Conservation (phyloP, 1,140 invertebrate genomes). For the fruit fly (Drosophila melanogaster) region DNA sequence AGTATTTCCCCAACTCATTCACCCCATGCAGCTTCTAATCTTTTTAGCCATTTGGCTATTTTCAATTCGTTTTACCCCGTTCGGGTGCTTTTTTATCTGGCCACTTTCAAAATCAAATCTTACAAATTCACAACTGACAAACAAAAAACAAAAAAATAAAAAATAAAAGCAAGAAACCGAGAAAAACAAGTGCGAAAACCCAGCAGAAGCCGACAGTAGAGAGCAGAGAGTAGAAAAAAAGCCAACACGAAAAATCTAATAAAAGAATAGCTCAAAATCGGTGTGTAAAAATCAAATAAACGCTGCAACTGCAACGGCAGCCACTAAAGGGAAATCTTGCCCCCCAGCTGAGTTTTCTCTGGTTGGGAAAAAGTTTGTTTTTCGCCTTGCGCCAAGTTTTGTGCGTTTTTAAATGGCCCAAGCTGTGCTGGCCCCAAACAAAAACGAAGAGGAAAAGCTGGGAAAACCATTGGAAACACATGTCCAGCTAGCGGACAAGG, state of each 20-base stretch:
- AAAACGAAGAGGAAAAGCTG: slow-evolving; percentile 32
- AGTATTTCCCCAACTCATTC: slow-evolving; percentile 12
- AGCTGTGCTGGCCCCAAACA: slow-evolving; percentile 54
- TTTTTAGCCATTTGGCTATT: slow-evolving; percentile 45
- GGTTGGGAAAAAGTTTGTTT: slow-evolving; percentile 42
- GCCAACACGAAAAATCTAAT: slow-evolving; percentile 67
- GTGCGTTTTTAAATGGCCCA: slow-evolving; percentile 76
- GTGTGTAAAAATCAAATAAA: slow-evolving; percentile 81
- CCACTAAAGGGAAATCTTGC: slow-evolving; percentile 35
- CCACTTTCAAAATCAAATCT: slow-evolving; percentile 78
- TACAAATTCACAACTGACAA: slow-evolving; percentile 74
- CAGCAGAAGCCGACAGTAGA: slow-evolving; percentile 8
- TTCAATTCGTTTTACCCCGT: slow-evolving; percentile 52
- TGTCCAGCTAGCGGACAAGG: slow-evolving; percentile 59
- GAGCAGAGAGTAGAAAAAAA: slow-evolving; percentile 13
- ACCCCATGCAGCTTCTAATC: slow-evolving; percentile 38
- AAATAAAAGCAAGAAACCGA: neutral
- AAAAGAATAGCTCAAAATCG: slow-evolving; percentile 80
- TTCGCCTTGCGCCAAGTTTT: slow-evolving; percentile 61
- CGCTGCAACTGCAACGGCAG: slow-evolving; percentile 63
- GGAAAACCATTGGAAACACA: slow-evolving; percentile 78
- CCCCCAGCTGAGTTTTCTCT: slow-evolving; percentile 36
- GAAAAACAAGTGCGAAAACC: slow-evolving; percentile 29
- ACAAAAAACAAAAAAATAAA: slow-evolving; percentile 8
- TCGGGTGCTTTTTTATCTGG: slow-evolving; percentile 49